Base-by-base conservation (phyloP, 2,888 invertebrate genomes). In the Perizoma flavofasciatum region DNA sequence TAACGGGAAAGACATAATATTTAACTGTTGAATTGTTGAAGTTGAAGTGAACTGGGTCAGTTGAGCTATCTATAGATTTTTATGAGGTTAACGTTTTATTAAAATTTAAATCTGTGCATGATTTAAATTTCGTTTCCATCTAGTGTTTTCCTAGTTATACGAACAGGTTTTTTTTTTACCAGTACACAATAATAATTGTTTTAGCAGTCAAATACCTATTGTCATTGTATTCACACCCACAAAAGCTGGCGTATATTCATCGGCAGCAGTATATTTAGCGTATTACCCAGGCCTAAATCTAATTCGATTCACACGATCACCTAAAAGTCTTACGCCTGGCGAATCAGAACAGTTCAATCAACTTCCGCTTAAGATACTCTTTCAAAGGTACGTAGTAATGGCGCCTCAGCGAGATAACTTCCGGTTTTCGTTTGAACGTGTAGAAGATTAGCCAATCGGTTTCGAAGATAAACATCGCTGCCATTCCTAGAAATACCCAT, bases 311-410 rank as follows among this genome's bases (percentile, higher is more conserved):
- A 58, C 49, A 47, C 49, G 46, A 53, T 47, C 52, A 53, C 47
- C 54, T 41, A 32, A 51, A 46, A 45, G 49, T 53, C 58, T 53
- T 46, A 35, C 37, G 35, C 9, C 44, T 9, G 34, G 11, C 8
- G 9, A 82, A 94, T 94, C 93, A 94, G 79, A 94, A 95, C 77
- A 94, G 89, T 79, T 94, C 89, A 32, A 93, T 89, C 61, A 95
- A 88, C 78, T 94, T 95, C 73, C 91, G 93, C 76, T 93, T 93
- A 70, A 96, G 85, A 85, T 95, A 96, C 78, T 96, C 95, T 84
- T 97, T 97, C 58, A 96, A 91, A 33, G 97, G 97, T 74, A 95
- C 95, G 87, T 97, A 97, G 87, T 97, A 96, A 76, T 96, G 96
- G 72, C 95, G 94, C 63, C 95, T 94, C 58, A 97, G 92, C 50